phyloP scores from a whole-genome alignment of 2,113 vertebrate species.

The Mobula hypostoma region DNA sequence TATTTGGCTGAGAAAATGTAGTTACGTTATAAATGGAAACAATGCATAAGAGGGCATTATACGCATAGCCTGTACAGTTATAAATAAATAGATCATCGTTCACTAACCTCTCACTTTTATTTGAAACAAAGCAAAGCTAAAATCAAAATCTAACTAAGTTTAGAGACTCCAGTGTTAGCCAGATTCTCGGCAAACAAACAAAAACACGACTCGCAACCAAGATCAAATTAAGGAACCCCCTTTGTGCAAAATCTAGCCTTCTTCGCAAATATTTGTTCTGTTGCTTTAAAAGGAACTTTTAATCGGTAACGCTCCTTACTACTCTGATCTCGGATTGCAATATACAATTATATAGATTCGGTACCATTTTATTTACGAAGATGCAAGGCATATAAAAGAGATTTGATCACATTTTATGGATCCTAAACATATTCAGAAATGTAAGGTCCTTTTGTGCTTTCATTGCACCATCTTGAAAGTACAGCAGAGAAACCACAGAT shows the following conservation, averaged over 20 bases:
- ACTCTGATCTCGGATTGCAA: background rate
- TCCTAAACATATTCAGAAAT: constrained; percentile 13
- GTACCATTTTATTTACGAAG: background rate
- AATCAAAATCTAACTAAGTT: background rate
- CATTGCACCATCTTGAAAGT: constrained; percentile 21
- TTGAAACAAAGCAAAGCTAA: background rate
- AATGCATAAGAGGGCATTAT: background rate
- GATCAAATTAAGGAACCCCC: constrained; percentile 1
- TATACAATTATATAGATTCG: background rate
- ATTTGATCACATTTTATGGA: background rate
- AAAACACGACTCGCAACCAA: background rate
- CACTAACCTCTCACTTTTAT: background rate
- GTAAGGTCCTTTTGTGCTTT: constrained; percentile 19
- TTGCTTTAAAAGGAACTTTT: background rate
- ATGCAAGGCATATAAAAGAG: background rate
- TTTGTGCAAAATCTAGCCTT: background rate
- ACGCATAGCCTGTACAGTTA: background rate
- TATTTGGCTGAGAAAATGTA: background rate
- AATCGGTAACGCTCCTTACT: background rate
- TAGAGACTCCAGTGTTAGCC: background rate
- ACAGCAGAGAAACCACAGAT: constrained; percentile 1
- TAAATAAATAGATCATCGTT: background rate
- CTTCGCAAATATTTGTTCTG: background rate
- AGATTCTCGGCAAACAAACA: background rate
- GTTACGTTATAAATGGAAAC: background rate